Evolutionary conservation across 1,140 invertebrate genomes (phyloP).

Genomic region (Bilobella aurantiaca): DNA sequence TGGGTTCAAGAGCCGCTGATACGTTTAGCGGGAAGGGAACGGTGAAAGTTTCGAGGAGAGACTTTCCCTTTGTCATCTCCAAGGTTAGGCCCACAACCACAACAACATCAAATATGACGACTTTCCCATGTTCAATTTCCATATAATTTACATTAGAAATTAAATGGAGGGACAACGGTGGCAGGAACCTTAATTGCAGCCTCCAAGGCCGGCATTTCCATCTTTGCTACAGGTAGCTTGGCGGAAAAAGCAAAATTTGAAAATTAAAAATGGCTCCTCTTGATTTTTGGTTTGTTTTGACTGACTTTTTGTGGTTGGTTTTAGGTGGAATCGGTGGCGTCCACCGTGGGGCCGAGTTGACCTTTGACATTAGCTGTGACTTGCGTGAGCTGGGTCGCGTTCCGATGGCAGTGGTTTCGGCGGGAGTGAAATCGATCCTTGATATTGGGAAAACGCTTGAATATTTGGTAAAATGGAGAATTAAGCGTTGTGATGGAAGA

Average conservation of each 20-base stretch:
- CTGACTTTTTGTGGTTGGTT: conserved; percentile 8
- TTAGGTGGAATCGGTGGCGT: conserved; percentile 82
- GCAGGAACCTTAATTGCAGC: conserved; percentile 83
- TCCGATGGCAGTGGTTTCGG: conserved; percentile 79
- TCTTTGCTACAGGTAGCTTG: conserved; percentile 76
- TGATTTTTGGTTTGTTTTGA: too few relatives aligned
- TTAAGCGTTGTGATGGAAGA: too few relatives aligned
- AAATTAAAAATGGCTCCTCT: too few relatives aligned
- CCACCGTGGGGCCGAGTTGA: conserved; percentile 70
- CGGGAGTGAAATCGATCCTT: conserved; percentile 93
- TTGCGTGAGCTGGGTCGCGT: conserved; percentile 69
- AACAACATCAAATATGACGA: too few relatives aligned
- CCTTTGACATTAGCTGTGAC: conserved; percentile 91
- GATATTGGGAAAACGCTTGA: conserved; percentile 91
- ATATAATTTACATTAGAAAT: conserved; percentile 41
- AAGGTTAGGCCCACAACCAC: conserved; percentile 42
- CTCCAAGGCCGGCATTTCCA: conserved; percentile 63
- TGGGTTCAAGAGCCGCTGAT: conserved; percentile 46
- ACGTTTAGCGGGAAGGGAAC: conserved; percentile 36
- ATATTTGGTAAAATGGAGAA: conserved; percentile 58
- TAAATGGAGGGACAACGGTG: conserved; percentile 90
- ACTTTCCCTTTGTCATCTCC: conserved; percentile 67
- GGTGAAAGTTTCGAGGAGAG: conserved; percentile 73
- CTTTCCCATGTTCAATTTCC: too few relatives aligned
- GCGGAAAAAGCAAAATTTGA: too few relatives aligned